These are phyloP conservation scores for Glaucomys volans DNA, from an alignment of 2,113 vertebrate species.

Conservation along the genomic window DNA sequence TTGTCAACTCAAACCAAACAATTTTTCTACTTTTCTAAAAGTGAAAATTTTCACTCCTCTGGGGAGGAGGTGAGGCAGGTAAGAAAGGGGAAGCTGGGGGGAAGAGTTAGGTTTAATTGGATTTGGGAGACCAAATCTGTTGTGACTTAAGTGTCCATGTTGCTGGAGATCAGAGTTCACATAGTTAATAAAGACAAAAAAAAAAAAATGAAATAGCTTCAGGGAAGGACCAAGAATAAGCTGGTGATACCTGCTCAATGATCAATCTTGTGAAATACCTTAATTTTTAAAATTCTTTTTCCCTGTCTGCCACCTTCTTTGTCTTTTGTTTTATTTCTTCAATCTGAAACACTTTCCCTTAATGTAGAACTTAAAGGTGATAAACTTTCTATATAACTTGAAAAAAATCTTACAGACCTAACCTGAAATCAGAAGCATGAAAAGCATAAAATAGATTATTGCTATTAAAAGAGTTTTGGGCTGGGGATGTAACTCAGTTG, in stretches of 20 bases:
- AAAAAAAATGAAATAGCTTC: neutral
- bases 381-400: neutral
- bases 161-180: conserved; percentile 33
- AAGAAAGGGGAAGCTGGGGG: neutral
- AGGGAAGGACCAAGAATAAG: conserved; percentile 32
- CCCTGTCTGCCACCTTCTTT: neutral
- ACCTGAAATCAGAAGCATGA: conserved; percentile 11
- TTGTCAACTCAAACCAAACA: neutral
- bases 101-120: neutral
- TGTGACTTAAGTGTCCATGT: conserved; percentile 30
- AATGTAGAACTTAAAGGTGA: conserved; percentile 1
- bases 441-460: neutral
- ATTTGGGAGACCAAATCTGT: neutral
- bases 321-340: neutral
- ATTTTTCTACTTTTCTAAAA: conserved; percentile 34
- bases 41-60: neutral
- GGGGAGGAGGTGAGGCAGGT: neutral
- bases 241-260: neutral
- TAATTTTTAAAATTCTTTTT: neutral
- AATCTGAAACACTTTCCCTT: neutral
- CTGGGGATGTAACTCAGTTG: no score
- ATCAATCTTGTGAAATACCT: neutral
- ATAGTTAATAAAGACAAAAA: conserved; percentile 20
- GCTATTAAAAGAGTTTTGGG: conserved; percentile 33
- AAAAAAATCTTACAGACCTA: conserved; percentile 19